A percentile compares a stretch with the other conserved stretches of the same genome.
These are phyloP conservation scores for Falco naumanni DNA, from an alignment of 2,797 vertebrate species.

Conservation along the genomic window DNA sequence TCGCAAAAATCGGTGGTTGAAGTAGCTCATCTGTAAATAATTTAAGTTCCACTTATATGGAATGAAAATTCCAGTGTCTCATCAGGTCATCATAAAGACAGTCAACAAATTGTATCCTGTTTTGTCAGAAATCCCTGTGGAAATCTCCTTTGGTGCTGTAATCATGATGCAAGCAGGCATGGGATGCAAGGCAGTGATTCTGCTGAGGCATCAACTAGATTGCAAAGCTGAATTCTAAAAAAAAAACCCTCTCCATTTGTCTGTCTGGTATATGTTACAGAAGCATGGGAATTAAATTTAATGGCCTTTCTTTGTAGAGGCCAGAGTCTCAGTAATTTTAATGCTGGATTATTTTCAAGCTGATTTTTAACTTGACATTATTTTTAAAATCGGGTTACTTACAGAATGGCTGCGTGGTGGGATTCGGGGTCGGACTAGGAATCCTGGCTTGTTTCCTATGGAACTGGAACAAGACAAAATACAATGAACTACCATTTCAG, in stretches of 20 bases:
- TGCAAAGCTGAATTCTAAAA: constrained; percentile 28
- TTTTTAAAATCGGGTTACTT: neutral
- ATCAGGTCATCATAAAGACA: neutral
- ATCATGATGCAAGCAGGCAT: neutral
- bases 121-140: neutral
- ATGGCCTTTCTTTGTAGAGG: neutral
- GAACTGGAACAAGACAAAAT: neutral
- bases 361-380: neutral
- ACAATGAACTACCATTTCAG: neutral
- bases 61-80: neutral
- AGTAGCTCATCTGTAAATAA: neutral
- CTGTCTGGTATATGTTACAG: neutral
- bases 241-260: neutral
- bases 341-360: neutral
- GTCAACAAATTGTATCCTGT: neutral
- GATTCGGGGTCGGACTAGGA: neutral
- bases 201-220: constrained; percentile 28
- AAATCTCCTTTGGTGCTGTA: neutral
- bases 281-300: constrained; percentile 2
- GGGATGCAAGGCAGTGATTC: neutral
- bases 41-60: neutral
- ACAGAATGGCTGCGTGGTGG: neutral
- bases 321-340: neutral
- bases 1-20: neutral
- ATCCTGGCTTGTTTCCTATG: neutral